A percentile compares a stretch with the other conserved stretches of the same genome.
phyloP scores from a whole-genome alignment of 2,888 invertebrate genomes.

The Latheticus oryzae region DNA sequence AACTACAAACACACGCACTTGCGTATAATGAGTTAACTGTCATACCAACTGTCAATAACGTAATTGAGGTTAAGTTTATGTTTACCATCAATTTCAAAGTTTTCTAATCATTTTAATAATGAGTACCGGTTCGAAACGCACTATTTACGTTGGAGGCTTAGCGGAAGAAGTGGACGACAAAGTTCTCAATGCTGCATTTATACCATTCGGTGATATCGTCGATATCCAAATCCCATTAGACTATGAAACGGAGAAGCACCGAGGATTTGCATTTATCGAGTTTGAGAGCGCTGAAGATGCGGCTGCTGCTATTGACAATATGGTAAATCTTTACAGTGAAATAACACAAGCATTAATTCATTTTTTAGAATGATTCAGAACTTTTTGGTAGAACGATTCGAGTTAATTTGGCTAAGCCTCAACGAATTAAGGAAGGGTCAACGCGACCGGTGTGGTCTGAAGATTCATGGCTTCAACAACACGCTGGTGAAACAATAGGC shows the following conservation, averaged over 20 bases:
- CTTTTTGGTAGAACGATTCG: conserved; percentile 95
- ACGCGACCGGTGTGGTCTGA: conserved; percentile 98
- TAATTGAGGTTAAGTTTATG: conserved; percentile 31
- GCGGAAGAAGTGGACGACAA: conserved; percentile 98
- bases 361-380: conserved; percentile 91
- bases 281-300: conserved; percentile 98
- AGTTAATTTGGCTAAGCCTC: conserved; percentile 97
- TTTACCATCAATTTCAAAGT: conserved; percentile 8
- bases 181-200: conserved; percentile 94
- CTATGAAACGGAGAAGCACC: conserved; percentile 96
- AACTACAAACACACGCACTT: neutral
- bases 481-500: conserved; percentile 89
- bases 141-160: conserved; percentile 87
- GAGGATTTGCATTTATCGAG: conserved; percentile 99
- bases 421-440: conserved; percentile 95
- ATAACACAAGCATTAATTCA: neutral
- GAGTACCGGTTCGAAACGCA: conserved; percentile 79
- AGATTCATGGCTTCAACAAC: conserved; percentile 97
- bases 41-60: conserved; percentile 10
- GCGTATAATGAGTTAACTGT: conserved; percentile 2
- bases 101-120: too few species aligned
- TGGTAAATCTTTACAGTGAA: conserved; percentile 72
- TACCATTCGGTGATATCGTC: conserved; percentile 98
- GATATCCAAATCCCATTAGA: conserved; percentile 98
- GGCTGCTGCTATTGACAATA: conserved; percentile 98